A percentile compares a stretch with the other conserved stretches of the same genome.
Evolutionary conservation across 1,140 invertebrate species (phyloP).

Genomic region (Sipha flava): DNA sequence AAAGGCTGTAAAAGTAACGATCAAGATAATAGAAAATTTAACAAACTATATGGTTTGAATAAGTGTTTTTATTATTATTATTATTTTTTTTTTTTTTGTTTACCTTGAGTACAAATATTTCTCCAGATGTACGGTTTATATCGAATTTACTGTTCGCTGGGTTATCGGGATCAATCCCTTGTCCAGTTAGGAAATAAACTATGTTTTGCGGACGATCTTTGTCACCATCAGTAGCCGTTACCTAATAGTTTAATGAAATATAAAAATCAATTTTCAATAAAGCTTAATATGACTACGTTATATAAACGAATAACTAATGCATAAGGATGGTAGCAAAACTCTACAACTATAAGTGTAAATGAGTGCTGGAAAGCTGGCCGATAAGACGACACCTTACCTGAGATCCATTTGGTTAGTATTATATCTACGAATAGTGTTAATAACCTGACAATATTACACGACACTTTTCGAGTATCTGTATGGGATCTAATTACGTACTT

Average conservation of each 20-base stretch:
- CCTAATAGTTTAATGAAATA: slow-evolving; percentile 53
- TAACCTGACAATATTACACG: too few relatives aligned
- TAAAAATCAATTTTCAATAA: too few relatives aligned
- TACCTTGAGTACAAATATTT: slow-evolving; percentile 88
- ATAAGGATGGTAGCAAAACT: background rate
- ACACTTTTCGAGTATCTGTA: background rate
- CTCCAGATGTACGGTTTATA: slow-evolving; percentile 87
- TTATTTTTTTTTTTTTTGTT: slow-evolving; percentile 38
- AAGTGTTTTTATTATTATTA: too few relatives aligned
- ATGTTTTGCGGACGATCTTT: slow-evolving; percentile 89
- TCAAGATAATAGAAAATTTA: background rate
- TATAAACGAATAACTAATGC: background rate
- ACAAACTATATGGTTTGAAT: too few relatives aligned
- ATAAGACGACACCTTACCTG: background rate
- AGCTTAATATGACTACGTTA: too few relatives aligned
- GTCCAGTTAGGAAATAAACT: slow-evolving; percentile 92
- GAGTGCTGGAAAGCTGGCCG: background rate
- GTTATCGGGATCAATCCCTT: slow-evolving; percentile 91
- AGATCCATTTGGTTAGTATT: background rate
- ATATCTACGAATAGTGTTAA: too few relatives aligned
- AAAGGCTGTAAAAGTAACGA: slow-evolving; percentile 57
- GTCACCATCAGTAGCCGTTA: slow-evolving; percentile 89
- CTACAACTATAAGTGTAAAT: background rate
- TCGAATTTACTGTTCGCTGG: slow-evolving; percentile 91
- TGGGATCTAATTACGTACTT: slow-evolving; percentile 46